Evolutionary conservation across 1,140 invertebrate genomes (phyloP).

Genomic region (Caenorhabditis elegans): DNA sequence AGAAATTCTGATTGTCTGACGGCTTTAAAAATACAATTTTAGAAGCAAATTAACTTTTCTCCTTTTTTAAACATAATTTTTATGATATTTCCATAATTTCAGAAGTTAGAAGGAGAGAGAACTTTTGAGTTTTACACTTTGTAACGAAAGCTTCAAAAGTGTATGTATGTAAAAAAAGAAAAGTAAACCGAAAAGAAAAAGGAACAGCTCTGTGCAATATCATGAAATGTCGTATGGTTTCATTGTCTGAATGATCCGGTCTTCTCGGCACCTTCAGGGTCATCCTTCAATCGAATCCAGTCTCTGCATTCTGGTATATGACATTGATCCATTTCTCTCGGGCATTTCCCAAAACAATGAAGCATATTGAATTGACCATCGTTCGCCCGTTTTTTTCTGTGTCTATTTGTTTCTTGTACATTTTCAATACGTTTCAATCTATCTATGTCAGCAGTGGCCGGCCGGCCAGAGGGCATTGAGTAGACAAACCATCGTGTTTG

Average conservation of each 20-base stretch:
- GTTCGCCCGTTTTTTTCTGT: background rate
- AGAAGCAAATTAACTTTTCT: no score
- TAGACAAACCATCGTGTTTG: background rate
- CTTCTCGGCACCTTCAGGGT: background rate
- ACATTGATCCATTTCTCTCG: background rate
- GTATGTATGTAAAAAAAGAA: background rate
- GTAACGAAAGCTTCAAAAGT: no score
- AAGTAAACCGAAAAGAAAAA: background rate
- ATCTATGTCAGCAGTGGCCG: background rate
- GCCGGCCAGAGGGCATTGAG: background rate
- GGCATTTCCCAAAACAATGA: conserved; percentile 2
- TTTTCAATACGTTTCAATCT: conserved; percentile 17
- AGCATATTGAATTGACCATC: conserved; percentile 20
- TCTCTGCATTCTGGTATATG: background rate
- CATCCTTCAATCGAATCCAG: conserved; percentile 8
- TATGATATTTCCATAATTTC: no score
- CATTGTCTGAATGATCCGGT: background rate
- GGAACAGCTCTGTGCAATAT: background rate
- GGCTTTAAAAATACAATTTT: no score
- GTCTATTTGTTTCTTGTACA: conserved; percentile 25
- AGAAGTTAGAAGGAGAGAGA: no score
- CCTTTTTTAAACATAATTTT: no score
- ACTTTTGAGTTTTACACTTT: no score
- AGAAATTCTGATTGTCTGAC: no score
- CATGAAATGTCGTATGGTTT: background rate